phyloP scores from a whole-genome alignment of 1,140 invertebrate species.

The Caligus rogercresseyi region DNA sequence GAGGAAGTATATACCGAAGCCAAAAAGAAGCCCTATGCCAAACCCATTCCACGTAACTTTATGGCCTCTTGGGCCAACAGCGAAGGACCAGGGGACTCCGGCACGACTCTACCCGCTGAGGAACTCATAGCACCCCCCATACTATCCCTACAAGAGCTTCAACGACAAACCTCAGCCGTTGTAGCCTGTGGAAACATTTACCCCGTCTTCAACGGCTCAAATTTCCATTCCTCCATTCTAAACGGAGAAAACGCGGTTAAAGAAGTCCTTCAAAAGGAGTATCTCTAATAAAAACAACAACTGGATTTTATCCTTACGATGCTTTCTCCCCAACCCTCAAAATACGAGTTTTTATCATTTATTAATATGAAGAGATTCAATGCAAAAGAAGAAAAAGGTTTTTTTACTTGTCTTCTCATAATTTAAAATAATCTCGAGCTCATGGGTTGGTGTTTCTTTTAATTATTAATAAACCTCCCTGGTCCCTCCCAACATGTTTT shows the following conservation, averaged over 20 bases:
- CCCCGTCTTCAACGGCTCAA: conserved; percentile 12
- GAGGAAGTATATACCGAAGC: conserved; percentile 21
- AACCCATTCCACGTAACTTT: conserved; percentile 86
- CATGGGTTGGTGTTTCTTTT: too few species aligned
- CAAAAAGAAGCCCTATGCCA: conserved; percentile 57
- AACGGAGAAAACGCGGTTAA: conserved; percentile 10
- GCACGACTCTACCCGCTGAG: background rate
- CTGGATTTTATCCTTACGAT: too few species aligned
- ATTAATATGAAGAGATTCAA: too few species aligned
- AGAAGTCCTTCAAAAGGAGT: conserved; percentile 14
- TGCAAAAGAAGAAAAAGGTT: too few species aligned
- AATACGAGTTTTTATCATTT: too few species aligned
- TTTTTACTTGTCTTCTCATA: too few species aligned
- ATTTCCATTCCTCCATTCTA: conserved; percentile 10
- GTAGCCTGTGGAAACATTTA: conserved; percentile 16
- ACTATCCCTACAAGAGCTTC: conserved; percentile 15
- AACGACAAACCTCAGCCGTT: conserved; percentile 16
- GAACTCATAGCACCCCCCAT: conserved; percentile 1
- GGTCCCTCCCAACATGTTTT: too few species aligned
- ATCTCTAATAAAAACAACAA: too few species aligned
- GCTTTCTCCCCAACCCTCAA: too few species aligned
- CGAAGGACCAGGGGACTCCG: conserved; percentile 9
- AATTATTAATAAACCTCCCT: too few species aligned
- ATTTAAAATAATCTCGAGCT: too few species aligned
- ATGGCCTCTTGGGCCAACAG: conserved; percentile 87